Base-by-base conservation (phyloP, 2,888 invertebrate genomes). In the Synergus umbraculus region DNA sequence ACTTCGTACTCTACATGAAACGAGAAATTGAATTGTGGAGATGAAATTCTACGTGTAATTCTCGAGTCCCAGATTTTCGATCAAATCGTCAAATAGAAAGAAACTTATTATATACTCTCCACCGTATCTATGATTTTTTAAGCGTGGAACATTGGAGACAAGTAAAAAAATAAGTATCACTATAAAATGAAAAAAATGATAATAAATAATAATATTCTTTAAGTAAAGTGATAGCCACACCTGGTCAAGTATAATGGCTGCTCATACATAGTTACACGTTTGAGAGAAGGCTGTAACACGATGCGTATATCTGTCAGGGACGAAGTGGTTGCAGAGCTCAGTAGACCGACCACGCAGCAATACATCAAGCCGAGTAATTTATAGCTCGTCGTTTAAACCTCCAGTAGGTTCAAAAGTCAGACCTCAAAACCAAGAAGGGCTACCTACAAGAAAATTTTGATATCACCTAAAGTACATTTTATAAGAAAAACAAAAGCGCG, bases 341-440 rank as follows among this genome's bases (percentile, higher is more conserved):
- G 86, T 88, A 85, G 87, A 88, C 85, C 88, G 82, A 83, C 87
- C 87, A 86, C 85, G 87, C 85, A 84, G 89, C 86, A 88, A 89
- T 89, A 86, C 86, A 89, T 89, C 89, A 89, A 88, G 87, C 82
- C 85, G 81, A 76, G 88, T 89, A 90, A 90, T 90, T 90, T 90
- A 90, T 89, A 85, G 88, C 83, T 83, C 87, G 85, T 84, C 83
- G 88, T 88, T 90, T 89, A 90, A 89, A 86, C 88, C 86, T 85
- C 82, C 86, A 81, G 85, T 82, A 86, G 87, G 89, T 89, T 88
- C 87, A 87, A 88, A 88, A 89, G 89, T 88, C 88, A 89, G 90
- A 90, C 89, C 88, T 87, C 81, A 82, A 83, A 84, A 85, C 82
- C 82, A 82, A 82, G 46, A 49, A 29, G 37, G 29, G n/a, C 49